Evolutionary conservation across 92 coral and sea anemone genomes (phyloP), one percentile per base, ranked within the genome.

Genomic region (Chrysogorgia sp.): DNA sequence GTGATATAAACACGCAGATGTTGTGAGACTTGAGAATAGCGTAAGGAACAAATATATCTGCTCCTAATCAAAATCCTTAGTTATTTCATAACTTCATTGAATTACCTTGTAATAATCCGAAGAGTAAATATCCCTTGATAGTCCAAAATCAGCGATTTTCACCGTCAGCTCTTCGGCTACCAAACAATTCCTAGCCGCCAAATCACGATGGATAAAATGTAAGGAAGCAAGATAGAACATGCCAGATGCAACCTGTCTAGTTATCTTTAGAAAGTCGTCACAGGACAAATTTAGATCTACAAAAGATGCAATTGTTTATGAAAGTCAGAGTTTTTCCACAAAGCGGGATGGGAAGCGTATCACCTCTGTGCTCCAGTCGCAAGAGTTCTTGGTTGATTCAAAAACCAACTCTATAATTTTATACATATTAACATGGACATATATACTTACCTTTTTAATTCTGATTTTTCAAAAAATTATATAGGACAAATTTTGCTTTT

Each of bases 141-240:
- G 80, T 23, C 98, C 98, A 61, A 94, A 94, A 79, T 94, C 98
- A 2, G 90, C 98, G 15, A 94, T 89, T 71, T 94, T 94, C 22
- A 94, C 82, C 14, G 89, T 80, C 14, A 89, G 86, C 45, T 87
- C 75, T 23, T 81, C 81, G 32, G 89, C 96, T 0, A 94, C 96
- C 68, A 94, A 79, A 63, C 96, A 89, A 69, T 94, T 94, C 58
- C 98, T 85, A 1, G 96, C 78, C 12, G 98, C 98, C 81, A 94
- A 66, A 86, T 94, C 98, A 12, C 98, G 90, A 67, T 94, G 98
- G 4, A 94, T 89, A 81, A 94, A 91, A 80, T 85, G 93, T 32
- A 94, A 84, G 17, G 68, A 76, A 1, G 97, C 85, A 10, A 94
- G 83, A 45, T 91, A 83, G 53, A 87, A 76, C 96, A 94, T 89